Conservation (phyloP, 1,140 invertebrate species). For the Lucilia cuprina region DNA sequence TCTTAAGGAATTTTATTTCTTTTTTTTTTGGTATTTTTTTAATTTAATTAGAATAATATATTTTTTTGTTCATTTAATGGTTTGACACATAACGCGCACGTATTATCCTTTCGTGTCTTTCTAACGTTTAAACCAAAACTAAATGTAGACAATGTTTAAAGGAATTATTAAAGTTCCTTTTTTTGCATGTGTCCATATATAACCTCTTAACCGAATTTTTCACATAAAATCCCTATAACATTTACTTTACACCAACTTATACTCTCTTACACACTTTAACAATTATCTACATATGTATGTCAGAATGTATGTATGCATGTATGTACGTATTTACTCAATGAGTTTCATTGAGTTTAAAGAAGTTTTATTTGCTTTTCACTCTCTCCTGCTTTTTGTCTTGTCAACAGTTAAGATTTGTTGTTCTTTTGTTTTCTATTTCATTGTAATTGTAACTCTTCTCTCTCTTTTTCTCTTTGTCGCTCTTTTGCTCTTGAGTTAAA, state of each 20-base stretch:
- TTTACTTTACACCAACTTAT: background rate
- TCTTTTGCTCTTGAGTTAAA: constrained; percentile 23
- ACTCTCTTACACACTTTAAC: background rate
- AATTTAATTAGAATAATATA: background rate
- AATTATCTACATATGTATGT: too few species aligned
- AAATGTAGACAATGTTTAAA: constrained; percentile 2
- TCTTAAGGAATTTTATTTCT: background rate
- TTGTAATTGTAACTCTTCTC: background rate
- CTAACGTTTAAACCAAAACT: constrained; percentile 32
- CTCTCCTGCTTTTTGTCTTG: background rate
- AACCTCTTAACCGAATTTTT: constrained; percentile 33
- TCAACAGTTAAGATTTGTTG: background rate
- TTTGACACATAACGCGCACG: constrained; percentile 29
- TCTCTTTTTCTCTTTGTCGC: background rate
- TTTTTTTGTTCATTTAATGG: background rate
- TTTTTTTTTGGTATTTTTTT: background rate
- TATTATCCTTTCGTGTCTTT: constrained; percentile 31
- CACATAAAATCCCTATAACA: background rate
- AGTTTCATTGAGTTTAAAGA: background rate
- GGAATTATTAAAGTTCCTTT: constrained; percentile 20
- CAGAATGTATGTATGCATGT: too few species aligned
- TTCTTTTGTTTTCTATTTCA: background rate
- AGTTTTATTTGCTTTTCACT: background rate
- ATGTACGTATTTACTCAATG: background rate
- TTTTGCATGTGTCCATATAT: constrained; percentile 5